Evolutionary conservation across 2,113 vertebrate genomes (phyloP), one percentile per base, ranked within the genome.

Genomic region (Bujurquina vittata): DNA sequence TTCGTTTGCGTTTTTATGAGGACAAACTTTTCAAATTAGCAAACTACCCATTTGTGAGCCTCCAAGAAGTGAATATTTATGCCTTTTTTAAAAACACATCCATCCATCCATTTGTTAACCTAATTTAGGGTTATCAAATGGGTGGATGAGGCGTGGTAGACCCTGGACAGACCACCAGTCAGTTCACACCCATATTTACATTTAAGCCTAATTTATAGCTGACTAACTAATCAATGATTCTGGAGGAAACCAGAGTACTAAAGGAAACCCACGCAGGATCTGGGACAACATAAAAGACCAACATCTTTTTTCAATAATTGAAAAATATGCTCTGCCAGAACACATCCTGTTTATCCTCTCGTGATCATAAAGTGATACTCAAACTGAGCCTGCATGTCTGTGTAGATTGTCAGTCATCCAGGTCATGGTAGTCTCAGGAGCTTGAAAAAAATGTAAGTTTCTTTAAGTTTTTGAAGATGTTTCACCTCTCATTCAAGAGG

Each of bases 21-120:
- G 58, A 59, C 35, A 80, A 58, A 56, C 55, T 23, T 82, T 82
- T 86, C 75, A 58, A 40, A 73, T 17, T 1, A 46, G 37, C 63
- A 46, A 46, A 46, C 63, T 67, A 10, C 10, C 9, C 57, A 37
- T 37, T 14, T 40, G 17, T 31, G 65, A 62, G 52, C 10, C 46
- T 49, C 22, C 2, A 17, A 18, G 18, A 74, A 54, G 26, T 37
- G 37, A 43, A 26, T 6, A 72, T 73, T 55, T 77, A 15, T 26
- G 7, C 72, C 7, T 74, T 62, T 72, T 49, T 3, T n/a, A n/a
- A n/a, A n/a, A n/a, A n/a, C n/a, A n/a, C n/a, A n/a, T 2, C 43
- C 43, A 52, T 20, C 43, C 29, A 20, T 29, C 18, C 29, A 52
- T 52, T 72, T 52, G 23, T 9, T 20, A 72, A 29, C 40, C 15